A percentile compares a stretch with the other conserved stretches of the same genome.
Evolutionary conservation across 2,888 invertebrate species (phyloP).

Genomic region (Venusia cambrica): DNA sequence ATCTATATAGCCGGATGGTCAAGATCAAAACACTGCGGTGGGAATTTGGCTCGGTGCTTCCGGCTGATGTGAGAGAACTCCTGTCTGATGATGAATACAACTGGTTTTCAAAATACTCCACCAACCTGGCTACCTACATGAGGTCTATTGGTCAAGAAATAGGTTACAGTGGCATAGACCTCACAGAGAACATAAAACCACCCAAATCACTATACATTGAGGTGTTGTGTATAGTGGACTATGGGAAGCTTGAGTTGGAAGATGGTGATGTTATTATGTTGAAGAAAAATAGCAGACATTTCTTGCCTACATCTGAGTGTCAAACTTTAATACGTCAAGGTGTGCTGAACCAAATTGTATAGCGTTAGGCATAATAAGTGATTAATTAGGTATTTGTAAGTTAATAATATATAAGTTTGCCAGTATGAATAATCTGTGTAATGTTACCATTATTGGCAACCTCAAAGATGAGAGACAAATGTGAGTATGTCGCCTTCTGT

Average conservation of each 20-base stretch:
- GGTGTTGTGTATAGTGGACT: slow-evolving; percentile 93
- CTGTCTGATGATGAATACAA: slow-evolving; percentile 90
- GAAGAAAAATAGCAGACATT: slow-evolving; percentile 95
- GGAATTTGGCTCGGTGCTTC: slow-evolving; percentile 97
- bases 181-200: slow-evolving; percentile 93
- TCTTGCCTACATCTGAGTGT: slow-evolving; percentile 92
- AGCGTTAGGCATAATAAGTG: no score
- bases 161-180: slow-evolving; percentile 87
- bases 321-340: slow-evolving; percentile 95
- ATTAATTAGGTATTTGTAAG: no score
- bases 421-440: no score
- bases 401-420: no score
- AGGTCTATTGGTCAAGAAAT: slow-evolving; percentile 89
- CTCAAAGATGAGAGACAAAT: no score
- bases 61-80: slow-evolving; percentile 89
- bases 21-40: slow-evolving; percentile 93
- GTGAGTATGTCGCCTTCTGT: no score
- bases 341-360: slow-evolving; percentile 87
- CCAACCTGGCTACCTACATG: slow-evolving; percentile 93
- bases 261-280: slow-evolving; percentile 95
- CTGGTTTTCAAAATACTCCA: slow-evolving; percentile 95
- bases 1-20: slow-evolving; percentile 89
- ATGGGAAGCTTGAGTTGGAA: slow-evolving; percentile 96
- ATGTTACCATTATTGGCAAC: no score
- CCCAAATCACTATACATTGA: slow-evolving; percentile 96